Evolutionary conservation across 1,140 invertebrate genomes (phyloP).

Genomic region (Heliothis virescens): DNA sequence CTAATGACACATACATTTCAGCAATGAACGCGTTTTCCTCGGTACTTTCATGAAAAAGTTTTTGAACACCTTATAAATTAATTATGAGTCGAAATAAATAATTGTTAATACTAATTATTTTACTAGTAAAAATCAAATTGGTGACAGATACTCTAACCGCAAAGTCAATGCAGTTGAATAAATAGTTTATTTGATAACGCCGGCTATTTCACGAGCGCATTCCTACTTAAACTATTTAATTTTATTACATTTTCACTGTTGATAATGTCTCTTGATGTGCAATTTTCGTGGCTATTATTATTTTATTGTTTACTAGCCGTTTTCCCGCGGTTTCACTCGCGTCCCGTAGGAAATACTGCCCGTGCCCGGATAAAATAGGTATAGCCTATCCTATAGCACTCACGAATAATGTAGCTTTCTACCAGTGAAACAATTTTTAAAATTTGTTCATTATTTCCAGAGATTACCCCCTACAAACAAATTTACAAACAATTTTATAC

Average conservation of each 20-base stretch:
- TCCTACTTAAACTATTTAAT: background rate
- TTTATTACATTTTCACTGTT: slow-evolving; percentile 22
- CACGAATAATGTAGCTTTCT: too few relatives aligned
- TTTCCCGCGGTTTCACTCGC: too few relatives aligned
- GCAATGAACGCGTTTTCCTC: background rate
- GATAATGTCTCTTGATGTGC: background rate
- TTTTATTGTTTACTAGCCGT: too few relatives aligned
- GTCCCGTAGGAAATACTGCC: too few relatives aligned
- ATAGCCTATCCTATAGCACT: too few relatives aligned
- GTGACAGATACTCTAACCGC: background rate
- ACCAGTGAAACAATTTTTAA: too few relatives aligned
- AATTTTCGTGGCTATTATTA: background rate
- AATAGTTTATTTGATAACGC: background rate
- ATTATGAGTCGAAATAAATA: background rate
- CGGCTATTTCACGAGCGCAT: background rate
- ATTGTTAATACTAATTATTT: background rate
- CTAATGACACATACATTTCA: slow-evolving; percentile 35
- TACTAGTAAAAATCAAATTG: background rate
- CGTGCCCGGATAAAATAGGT: too few relatives aligned
- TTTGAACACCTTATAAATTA: background rate
- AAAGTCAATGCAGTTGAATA: background rate
- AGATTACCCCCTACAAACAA: too few relatives aligned
- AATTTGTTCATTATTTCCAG: too few relatives aligned
- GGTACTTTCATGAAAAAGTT: slow-evolving; percentile 4
- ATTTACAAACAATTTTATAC: too few relatives aligned